phyloP scores from a whole-genome alignment of 2,888 invertebrate genomes.

The Pterobdella sp. region DNA sequence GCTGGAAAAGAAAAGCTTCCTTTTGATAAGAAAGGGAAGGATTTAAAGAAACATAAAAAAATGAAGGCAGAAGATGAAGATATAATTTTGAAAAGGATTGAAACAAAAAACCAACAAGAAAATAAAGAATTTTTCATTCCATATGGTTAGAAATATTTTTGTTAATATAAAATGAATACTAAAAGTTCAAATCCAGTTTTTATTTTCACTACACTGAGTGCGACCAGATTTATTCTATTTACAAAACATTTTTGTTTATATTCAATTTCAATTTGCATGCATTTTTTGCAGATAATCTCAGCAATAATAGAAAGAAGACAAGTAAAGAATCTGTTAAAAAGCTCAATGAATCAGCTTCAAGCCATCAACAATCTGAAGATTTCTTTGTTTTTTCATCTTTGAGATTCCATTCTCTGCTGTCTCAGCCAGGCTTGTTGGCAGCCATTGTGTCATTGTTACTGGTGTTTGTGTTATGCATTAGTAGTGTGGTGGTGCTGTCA shows the following conservation, averaged over 20 bases:
- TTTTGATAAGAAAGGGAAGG: not conserved
- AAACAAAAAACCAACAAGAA: conserved; percentile 7
- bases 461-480: conserved; percentile 20
- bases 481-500: conserved; percentile 17
- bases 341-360: not conserved
- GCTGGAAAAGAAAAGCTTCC: too few species aligned
- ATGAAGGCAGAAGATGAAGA: not conserved
- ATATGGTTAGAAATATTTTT: not conserved
- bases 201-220: not conserved
- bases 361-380: not conserved
- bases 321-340: not conserved
- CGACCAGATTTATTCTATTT: too few species aligned
- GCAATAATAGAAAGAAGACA: not conserved
- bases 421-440: conserved; percentile 22
- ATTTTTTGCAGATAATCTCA: not conserved
- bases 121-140: conserved; percentile 12
- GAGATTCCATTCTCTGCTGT: not conserved
- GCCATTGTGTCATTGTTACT: conserved; percentile 15
- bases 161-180: not conserved
- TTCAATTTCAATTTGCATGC: not conserved
- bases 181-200: not conserved
- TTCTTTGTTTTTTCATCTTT: not conserved
- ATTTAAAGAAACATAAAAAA: not conserved
- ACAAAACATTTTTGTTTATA: too few species aligned
- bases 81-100: not conserved